Conservation (phyloP, 1,140 invertebrate genomes). For the Tetraneura akinire region DNA sequence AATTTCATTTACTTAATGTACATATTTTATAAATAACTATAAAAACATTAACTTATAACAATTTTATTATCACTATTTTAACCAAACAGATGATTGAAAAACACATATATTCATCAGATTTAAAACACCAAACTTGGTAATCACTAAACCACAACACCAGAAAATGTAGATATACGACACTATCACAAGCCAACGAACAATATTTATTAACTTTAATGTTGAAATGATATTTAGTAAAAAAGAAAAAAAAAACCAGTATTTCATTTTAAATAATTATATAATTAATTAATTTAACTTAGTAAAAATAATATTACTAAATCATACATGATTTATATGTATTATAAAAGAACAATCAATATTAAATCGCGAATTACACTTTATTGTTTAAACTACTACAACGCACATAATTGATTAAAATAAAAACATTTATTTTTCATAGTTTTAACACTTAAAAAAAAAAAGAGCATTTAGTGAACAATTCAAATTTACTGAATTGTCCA, state of each 20-base stretch:
- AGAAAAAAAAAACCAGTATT: conserved; percentile 15
- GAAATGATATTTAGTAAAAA: neutral
- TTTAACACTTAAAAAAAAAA: conserved; percentile 20
- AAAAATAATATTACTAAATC: conserved; percentile 10
- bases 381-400: conserved; percentile 17
- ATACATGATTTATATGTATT: neutral
- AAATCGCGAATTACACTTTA: conserved; percentile 37
- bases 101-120: conserved; percentile 15
- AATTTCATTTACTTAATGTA: no score
- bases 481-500: neutral
- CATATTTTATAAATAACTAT: no score
- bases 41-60: neutral
- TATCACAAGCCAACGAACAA: neutral
- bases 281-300: conserved; percentile 27
- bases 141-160: conserved; percentile 31
- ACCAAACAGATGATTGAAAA: neutral
- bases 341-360: neutral
- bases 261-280: conserved; percentile 19
- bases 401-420: conserved; percentile 33
- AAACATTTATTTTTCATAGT: neutral
- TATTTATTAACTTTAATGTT: conserved; percentile 3
- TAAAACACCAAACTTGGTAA: conserved; percentile 31
- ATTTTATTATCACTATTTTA: neutral
- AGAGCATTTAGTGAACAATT: conserved; percentile 11
- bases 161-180: conserved; percentile 12